Conservation (phyloP, 2,797 vertebrate species). For the Diglossa cyanea region DNA sequence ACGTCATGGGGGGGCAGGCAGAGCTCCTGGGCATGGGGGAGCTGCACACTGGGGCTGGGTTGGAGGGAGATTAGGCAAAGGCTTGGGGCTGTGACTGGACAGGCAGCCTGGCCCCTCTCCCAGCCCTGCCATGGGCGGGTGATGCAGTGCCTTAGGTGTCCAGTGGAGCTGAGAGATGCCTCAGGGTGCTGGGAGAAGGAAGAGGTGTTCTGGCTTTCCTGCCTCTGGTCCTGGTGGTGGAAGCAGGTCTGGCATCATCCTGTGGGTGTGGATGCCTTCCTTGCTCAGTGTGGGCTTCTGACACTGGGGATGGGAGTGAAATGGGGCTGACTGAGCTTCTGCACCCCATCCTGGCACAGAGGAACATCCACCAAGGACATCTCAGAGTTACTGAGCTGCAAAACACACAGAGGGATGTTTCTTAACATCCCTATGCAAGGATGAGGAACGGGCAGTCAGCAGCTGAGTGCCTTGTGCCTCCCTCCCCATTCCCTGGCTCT, state of each 20-base stretch:
- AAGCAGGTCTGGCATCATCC: background rate
- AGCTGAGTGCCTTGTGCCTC: background rate
- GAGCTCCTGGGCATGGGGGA: background rate
- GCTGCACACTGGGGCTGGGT: background rate
- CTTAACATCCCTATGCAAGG: background rate
- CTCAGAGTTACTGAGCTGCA: background rate
- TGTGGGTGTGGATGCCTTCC: background rate
- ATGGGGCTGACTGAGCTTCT: rapidly evolving
- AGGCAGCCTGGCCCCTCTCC: background rate
- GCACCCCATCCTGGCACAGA: background rate
- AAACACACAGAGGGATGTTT: background rate
- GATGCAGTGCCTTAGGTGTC: background rate
- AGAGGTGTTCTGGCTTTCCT: background rate
- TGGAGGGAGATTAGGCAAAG: background rate
- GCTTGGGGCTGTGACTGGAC: background rate
- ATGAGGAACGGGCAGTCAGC: background rate
- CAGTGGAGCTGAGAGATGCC: rapidly evolving
- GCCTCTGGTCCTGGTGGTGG: background rate
- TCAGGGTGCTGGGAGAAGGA: background rate
- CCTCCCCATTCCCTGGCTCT: background rate
- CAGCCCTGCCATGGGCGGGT: background rate
- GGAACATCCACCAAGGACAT: background rate
- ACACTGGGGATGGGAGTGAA: background rate
- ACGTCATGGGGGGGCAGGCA: rapidly evolving
- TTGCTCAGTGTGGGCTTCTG: background rate